These are phyloP conservation scores for Oopsacas minuta DNA, from an alignment of 37 sponge, comb jelly and placozoan species.

Conservation along the genomic window DNA sequence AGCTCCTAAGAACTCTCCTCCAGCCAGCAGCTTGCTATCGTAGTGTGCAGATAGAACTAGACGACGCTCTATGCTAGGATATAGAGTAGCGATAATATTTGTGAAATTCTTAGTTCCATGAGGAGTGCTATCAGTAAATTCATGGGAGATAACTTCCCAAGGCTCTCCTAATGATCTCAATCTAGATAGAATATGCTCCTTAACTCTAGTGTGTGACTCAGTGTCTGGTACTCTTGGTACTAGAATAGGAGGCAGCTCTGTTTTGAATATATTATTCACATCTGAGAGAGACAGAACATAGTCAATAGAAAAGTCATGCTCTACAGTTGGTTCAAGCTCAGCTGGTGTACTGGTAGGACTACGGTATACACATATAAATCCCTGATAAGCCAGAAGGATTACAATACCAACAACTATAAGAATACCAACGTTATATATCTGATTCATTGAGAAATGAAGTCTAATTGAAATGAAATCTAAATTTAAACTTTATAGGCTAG, in stretches of 20 bases:
- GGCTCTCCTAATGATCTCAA: constrained; percentile 46
- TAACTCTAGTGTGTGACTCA: constrained; percentile 45
- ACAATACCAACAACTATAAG: not conserved
- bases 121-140: constrained; percentile 53
- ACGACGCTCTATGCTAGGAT: constrained; percentile 51
- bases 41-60: constrained; percentile 77
- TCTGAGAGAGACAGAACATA: not conserved
- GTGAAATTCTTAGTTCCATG: constrained; percentile 56
- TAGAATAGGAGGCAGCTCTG: constrained; percentile 57
- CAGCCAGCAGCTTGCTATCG: constrained; percentile 58
- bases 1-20: constrained; percentile 64
- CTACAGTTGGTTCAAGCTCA: not conserved
- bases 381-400: not conserved
- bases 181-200: constrained; percentile 60
- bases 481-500: no score
- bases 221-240: constrained; percentile 65
- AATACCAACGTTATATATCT: not conserved
- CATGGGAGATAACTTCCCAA: constrained; percentile 65
- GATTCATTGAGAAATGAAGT: constrained; percentile 6
- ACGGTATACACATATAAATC: not conserved
- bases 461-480: no score
- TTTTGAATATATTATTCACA: constrained; percentile 35
- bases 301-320: not conserved
- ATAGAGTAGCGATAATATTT: constrained; percentile 82
- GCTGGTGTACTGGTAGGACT: not conserved